These are phyloP conservation scores for Bombylius major DNA, from an alignment of 2,888 invertebrate genomes.

Conservation along the genomic window DNA sequence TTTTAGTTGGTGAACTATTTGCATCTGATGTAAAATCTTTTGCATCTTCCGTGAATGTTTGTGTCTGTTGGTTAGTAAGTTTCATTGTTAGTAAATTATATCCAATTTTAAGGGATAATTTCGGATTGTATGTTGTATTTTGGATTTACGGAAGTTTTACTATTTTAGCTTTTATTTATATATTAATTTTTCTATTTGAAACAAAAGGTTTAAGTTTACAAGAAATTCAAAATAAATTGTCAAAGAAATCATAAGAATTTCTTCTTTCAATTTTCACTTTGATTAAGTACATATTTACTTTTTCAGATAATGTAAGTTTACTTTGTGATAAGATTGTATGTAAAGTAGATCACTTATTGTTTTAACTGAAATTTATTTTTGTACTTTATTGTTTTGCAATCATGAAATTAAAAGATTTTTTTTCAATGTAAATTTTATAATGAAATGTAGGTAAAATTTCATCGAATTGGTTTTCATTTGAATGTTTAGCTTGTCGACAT, in stretches of 20 bases:
- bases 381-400: no score
- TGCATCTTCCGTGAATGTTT: conserved; percentile 26
- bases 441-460: no score
- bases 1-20: conserved; percentile 61
- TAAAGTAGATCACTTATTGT: no score
- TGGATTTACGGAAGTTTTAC: not conserved
- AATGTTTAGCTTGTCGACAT: no score
- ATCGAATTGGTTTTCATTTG: no score
- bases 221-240: conserved; percentile 47
- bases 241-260: not conserved
- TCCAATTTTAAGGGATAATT: not conserved
- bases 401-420: no score
- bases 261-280: no score
- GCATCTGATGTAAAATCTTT: conserved; percentile 53
- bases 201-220: conserved; percentile 69
- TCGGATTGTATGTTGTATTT: not conserved
- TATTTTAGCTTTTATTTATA: conserved; percentile 45
- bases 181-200: conserved; percentile 57
- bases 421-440: no score
- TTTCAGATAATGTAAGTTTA: no score
- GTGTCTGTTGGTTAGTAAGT: not conserved
- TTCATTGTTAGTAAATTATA: not conserved
- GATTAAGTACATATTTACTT: no score
- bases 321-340: no score
- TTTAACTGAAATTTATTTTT: no score